phyloP scores from a whole-genome alignment of 2,888 invertebrate species.

The Mythimna pallens region DNA sequence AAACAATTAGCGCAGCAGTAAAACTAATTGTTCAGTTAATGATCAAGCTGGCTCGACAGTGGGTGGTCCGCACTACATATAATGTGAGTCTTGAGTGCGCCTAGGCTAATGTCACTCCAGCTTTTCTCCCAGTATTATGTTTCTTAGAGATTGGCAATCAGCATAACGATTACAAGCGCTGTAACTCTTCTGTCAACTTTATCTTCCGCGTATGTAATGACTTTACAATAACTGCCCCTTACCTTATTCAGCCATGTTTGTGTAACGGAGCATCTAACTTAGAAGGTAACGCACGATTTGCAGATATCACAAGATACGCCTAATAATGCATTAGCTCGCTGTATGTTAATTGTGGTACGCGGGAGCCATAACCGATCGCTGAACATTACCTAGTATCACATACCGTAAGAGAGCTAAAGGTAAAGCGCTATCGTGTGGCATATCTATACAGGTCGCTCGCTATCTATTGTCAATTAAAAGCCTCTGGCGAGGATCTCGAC shows the following conservation, averaged over 20 bases:
- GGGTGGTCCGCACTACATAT: slow-evolving; percentile 69
- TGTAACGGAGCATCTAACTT: slow-evolving; percentile 66
- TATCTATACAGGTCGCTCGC: slow-evolving; percentile 80
- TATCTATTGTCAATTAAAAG: slow-evolving; percentile 88
- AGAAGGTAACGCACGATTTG: slow-evolving; percentile 65
- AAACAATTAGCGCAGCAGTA: slow-evolving; percentile 46
- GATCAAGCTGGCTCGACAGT: slow-evolving; percentile 59
- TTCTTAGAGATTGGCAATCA: slow-evolving; percentile 75
- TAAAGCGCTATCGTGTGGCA: slow-evolving; percentile 77
- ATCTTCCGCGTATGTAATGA: slow-evolving; percentile 68
- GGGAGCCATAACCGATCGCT: slow-evolving; percentile 63
- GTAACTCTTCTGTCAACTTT: slow-evolving; percentile 71
- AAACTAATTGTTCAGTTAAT: slow-evolving; percentile 73
- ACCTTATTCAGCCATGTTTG: slow-evolving; percentile 69
- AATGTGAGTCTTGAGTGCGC: slow-evolving; percentile 69
- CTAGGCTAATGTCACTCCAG: slow-evolving; percentile 75
- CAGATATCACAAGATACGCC: slow-evolving; percentile 72
- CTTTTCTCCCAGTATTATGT: slow-evolving; percentile 70
- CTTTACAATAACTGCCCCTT: slow-evolving; percentile 71
- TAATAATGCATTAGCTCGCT: slow-evolving; percentile 72
- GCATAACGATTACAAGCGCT: slow-evolving; percentile 68
- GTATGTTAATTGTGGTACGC: slow-evolving; percentile 68
- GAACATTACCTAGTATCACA: slow-evolving; percentile 65
- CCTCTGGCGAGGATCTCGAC: slow-evolving; percentile 82
- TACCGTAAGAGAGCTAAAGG: slow-evolving; percentile 81